Base-by-base conservation (phyloP, 2,113 vertebrate genomes). In the Octodon degus region DNA sequence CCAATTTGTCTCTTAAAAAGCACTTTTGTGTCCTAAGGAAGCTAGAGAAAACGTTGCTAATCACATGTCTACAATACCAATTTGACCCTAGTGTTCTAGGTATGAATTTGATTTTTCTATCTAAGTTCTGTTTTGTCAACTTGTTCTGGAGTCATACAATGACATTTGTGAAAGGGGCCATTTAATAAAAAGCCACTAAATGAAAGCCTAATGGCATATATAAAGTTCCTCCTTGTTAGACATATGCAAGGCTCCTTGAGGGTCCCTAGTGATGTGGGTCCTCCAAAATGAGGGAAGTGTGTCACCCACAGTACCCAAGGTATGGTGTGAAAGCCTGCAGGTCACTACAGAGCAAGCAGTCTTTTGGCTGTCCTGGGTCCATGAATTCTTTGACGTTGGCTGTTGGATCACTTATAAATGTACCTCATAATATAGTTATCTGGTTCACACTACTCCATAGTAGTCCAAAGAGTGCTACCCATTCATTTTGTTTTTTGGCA, bases 91-190 rank as follows among this genome's bases (percentile, higher is more conserved):
- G 17, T n/a, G 0, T 96, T 25, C 60, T 90, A 32, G 20, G 55
- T 74, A 96, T 70, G 72, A 88, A n/a, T 94, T 79, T 89, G 53
- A 68, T 50, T 86, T 91, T 67, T 76, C 32, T 34, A 65, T 90
- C 70, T 88, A 81, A 95, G 17, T 47, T 84, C 4, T 53, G n/a
- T 24, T 6, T 89, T 58, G 70, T 58, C 19, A 30, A 27, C 89
- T 94, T 94, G 70, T 43, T 55, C 25, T 90, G 32, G 12, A 93
- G 74, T 96, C 88, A 40, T 86, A 95, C 89, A 95, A 90, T 24
- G 84, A 83, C 7, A 92, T 40, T 76, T 87, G 24, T 10, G 43
- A 30, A 93, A 91, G 50, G 47, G 55, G 53, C 60, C 9, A 3
- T 37, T 90, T 55, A 53, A 12, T 55, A 55, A 55, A 12, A 53